These are phyloP conservation scores for Mionectes macconnelli DNA, from an alignment of 2,113 vertebrate genomes.

Conservation along the genomic window DNA sequence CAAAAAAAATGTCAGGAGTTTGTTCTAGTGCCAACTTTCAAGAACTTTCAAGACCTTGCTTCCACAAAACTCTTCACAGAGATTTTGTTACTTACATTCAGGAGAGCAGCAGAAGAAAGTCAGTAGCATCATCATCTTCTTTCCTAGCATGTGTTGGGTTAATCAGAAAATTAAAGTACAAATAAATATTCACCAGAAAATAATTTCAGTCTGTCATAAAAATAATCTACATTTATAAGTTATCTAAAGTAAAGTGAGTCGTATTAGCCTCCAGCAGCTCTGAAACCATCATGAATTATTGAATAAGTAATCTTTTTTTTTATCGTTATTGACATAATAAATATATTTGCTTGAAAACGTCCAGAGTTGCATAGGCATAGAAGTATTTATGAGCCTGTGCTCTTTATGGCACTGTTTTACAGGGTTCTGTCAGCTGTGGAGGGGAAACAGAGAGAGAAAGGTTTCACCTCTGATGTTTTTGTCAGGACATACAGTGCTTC, in stretches of 20 bases:
- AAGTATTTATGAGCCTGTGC: conserved; percentile 32
- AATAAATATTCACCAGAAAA: conserved; percentile 21
- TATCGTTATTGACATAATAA: conserved; percentile 46
- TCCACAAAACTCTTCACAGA: not conserved
- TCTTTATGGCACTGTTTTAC: conserved; percentile 21
- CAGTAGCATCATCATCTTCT: not conserved
- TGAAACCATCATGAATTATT: conserved; percentile 53
- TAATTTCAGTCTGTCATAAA: conserved; percentile 41
- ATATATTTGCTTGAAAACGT: conserved; percentile 54
- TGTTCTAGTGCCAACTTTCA: not conserved
- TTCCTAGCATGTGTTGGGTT: not conserved
- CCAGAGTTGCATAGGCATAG: not conserved
- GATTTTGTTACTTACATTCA: not conserved
- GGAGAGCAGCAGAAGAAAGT: not conserved
- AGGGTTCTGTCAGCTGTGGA: not conserved
- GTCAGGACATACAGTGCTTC: not conserved
- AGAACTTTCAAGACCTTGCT: not conserved
- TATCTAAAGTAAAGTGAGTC: conserved; percentile 6
- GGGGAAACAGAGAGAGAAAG: not conserved
- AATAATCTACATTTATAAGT: conserved; percentile 52
- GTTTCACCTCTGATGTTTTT: not conserved
- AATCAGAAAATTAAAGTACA: conserved; percentile 27
- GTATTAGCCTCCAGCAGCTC: not conserved
- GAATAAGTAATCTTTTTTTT: conserved; percentile 52
- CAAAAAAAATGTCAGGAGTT: not conserved